Conservation (phyloP, 2,113 vertebrate species). For the Mirza zaza region DNA sequence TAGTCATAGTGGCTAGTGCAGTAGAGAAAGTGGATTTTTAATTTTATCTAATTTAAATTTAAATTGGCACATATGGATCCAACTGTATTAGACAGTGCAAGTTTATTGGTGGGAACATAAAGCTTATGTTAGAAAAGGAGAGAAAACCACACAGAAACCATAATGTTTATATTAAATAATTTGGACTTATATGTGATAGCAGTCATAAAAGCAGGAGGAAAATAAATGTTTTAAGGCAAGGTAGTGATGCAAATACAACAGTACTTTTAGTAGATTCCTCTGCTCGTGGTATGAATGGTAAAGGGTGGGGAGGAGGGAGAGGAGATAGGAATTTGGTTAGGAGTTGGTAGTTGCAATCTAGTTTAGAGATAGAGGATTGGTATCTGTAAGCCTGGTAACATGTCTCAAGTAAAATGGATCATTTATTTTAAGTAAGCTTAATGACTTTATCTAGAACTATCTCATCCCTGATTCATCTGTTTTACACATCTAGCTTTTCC, state of each 20-base stretch:
- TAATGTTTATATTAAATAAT: not conserved
- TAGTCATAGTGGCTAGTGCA: not conserved
- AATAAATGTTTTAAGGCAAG: not conserved
- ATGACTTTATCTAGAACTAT: not conserved
- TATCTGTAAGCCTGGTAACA: not conserved
- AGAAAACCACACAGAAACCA: not conserved
- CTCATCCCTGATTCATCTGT: not conserved
- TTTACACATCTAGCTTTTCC: not conserved
- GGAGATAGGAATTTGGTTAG: not conserved
- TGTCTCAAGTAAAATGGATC: not conserved
- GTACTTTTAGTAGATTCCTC: not conserved
- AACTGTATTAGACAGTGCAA: not conserved
- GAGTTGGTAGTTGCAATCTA: not conserved
- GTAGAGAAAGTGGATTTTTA: not conserved
- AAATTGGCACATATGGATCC: not conserved
- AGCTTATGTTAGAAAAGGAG: not conserved
- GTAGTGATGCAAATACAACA: not conserved
- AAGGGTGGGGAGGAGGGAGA: not conserved
- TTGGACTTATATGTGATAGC: not conserved
- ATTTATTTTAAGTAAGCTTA: not conserved
- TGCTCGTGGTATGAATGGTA: not conserved
- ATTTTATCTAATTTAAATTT: not conserved
- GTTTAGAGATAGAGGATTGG: not conserved
- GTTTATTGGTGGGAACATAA: not conserved
- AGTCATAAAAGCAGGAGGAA: not conserved